A percentile compares a stretch with the other conserved stretches of the same genome.
Evolutionary conservation across 2,113 vertebrate genomes (phyloP).

Genomic region (Myrmecophaga tridactyla): DNA sequence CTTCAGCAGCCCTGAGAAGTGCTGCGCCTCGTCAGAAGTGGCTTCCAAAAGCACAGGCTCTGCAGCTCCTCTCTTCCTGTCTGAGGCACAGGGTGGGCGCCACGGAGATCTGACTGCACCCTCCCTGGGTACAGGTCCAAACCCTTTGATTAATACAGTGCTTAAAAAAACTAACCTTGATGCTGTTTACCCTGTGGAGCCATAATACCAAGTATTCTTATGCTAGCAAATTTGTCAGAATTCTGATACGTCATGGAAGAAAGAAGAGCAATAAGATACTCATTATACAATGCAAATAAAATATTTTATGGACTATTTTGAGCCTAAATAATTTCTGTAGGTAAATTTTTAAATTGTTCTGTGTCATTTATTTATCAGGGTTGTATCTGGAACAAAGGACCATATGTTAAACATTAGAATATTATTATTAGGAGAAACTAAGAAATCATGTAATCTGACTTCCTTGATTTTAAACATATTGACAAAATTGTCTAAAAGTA

Average conservation of each 20-base stretch:
- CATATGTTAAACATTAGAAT: background rate
- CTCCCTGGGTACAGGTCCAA: background rate
- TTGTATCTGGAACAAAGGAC: background rate
- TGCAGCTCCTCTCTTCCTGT: background rate
- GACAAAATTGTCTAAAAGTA: background rate
- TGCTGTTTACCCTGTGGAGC: background rate
- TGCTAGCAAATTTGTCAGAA: no score
- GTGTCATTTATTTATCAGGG: background rate
- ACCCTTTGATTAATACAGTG: background rate
- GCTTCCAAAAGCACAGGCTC: background rate
- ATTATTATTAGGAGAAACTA: background rate
- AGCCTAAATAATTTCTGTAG: background rate
- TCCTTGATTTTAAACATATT: conserved; percentile 34
- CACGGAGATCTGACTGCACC: background rate
- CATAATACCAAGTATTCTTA: background rate
- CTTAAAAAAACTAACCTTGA: background rate
- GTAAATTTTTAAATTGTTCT: background rate
- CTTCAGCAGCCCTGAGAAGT: background rate
- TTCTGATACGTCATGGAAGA: background rate
- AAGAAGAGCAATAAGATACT: background rate
- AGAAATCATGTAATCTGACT: background rate
- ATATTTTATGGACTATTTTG: background rate
- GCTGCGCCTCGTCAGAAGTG: background rate
- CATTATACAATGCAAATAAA: background rate
- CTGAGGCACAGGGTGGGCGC: background rate